Percentiles rank a stretch among this genome's conserved stretches.
Conservation (phyloP, 2,113 vertebrate species). For the Ondatra zibethicus region DNA sequence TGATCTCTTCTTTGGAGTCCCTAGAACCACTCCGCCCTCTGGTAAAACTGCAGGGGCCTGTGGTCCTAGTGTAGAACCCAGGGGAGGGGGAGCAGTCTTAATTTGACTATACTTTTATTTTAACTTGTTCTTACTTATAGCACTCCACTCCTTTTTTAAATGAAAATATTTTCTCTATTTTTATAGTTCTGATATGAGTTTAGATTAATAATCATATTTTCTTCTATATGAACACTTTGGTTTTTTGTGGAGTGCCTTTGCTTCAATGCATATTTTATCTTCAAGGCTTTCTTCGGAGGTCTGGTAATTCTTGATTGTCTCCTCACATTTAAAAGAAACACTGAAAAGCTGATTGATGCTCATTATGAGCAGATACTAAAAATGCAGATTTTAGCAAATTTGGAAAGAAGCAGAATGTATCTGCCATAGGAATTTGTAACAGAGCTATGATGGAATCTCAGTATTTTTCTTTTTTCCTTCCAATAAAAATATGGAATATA, state of each 20-base stretch:
- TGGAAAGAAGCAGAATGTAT: neutral
- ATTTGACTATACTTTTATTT: neutral
- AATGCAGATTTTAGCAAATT: neutral
- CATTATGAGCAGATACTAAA: neutral
- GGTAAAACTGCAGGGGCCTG: neutral
- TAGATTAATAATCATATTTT: neutral
- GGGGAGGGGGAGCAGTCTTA: neutral
- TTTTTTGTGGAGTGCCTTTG: neutral
- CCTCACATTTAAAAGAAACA: neutral
- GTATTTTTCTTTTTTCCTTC: constrained; percentile 10
- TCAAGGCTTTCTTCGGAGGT: neutral
- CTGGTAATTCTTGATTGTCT: neutral
- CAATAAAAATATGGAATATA: neutral
- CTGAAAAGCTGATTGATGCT: neutral
- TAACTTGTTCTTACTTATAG: neutral
- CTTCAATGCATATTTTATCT: neutral
- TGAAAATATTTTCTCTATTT: too few relatives aligned
- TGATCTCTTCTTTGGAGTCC: neutral
- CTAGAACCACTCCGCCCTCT: neutral
- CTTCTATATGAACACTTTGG: too few relatives aligned
- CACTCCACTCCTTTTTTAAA: neutral
- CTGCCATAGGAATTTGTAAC: neutral
- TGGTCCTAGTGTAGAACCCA: neutral
- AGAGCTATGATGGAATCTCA: neutral
- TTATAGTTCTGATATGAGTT: neutral